These are phyloP conservation scores for Callospermophilus lateralis DNA, from an alignment of 2,113 vertebrate genomes.

Conservation along the genomic window DNA sequence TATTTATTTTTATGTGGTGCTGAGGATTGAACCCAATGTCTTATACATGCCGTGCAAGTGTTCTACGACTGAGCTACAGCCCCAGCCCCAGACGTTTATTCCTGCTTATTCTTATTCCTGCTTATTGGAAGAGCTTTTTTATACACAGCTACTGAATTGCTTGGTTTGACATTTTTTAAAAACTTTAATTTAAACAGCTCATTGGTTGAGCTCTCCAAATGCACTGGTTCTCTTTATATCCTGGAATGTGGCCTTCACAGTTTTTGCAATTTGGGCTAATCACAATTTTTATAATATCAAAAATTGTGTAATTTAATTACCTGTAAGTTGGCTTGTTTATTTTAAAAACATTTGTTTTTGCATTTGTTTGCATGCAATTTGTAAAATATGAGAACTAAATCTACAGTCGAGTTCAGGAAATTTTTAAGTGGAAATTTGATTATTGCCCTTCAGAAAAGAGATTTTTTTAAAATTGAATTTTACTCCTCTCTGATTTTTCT, in stretches of 20 bases:
- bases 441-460: constrained; percentile 15
- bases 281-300: not conserved
- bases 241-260: not conserved
- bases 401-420: not conserved
- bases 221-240: not conserved
- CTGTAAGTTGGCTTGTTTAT: not conserved
- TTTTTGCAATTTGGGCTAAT: constrained; percentile 11
- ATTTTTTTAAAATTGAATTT: not conserved
- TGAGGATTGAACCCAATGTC: too few relatives aligned
- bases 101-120: not conserved
- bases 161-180: not conserved
- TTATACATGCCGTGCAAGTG: too few relatives aligned
- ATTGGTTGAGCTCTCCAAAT: not conserved
- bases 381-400: not conserved
- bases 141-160: not conserved
- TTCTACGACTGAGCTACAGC: too few relatives aligned
- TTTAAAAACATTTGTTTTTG: constrained; percentile 38
- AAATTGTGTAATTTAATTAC: not conserved
- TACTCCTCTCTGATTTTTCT: not conserved
- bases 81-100: not conserved
- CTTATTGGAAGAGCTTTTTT: not conserved
- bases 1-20: too few relatives aligned
- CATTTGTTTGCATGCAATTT: constrained; percentile 23
- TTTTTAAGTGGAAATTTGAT: constrained; percentile 47
- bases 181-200: not conserved